phyloP scores from a whole-genome alignment of 2,888 invertebrate genomes.

The Thumatha senex region DNA sequence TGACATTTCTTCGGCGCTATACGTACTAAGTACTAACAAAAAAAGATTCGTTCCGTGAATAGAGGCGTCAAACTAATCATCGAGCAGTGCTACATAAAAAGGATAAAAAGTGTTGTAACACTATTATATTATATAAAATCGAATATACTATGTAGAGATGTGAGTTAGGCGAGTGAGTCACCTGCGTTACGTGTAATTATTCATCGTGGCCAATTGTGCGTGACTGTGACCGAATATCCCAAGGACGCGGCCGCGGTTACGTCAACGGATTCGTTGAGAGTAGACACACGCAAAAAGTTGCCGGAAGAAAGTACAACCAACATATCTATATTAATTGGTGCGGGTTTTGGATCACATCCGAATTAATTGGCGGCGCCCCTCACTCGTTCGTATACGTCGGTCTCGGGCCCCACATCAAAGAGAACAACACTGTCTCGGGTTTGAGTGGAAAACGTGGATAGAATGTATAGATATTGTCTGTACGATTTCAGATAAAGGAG shows the following conservation, averaged over 20 bases:
- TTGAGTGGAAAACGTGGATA: no score
- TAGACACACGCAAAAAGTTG: constrained; percentile 8
- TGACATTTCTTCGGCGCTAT: no score
- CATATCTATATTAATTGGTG: constrained; percentile 5
- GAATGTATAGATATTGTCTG: no score
- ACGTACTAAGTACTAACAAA: no score
- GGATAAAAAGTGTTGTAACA: not conserved
- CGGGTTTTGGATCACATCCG: no score
- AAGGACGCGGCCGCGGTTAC: constrained; percentile 11
- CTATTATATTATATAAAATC: no score
- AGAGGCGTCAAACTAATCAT: not conserved
- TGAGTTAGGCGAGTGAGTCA: constrained; percentile 9
- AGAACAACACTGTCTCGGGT: no score
- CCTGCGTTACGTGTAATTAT: constrained; percentile 8
- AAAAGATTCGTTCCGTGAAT: no score
- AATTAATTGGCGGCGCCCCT: no score
- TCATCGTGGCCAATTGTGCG: constrained; percentile 1
- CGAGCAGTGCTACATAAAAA: not conserved
- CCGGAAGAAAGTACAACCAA: constrained; percentile 7
- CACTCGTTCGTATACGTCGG: no score
- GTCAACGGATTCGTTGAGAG: constrained; percentile 9
- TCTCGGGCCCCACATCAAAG: no score
- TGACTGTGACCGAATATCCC: constrained; percentile 1
- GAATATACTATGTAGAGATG: not conserved
- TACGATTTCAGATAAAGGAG: no score